phyloP scores from a whole-genome alignment of 2,888 invertebrate species.

The Lasioglossum calceatum region DNA sequence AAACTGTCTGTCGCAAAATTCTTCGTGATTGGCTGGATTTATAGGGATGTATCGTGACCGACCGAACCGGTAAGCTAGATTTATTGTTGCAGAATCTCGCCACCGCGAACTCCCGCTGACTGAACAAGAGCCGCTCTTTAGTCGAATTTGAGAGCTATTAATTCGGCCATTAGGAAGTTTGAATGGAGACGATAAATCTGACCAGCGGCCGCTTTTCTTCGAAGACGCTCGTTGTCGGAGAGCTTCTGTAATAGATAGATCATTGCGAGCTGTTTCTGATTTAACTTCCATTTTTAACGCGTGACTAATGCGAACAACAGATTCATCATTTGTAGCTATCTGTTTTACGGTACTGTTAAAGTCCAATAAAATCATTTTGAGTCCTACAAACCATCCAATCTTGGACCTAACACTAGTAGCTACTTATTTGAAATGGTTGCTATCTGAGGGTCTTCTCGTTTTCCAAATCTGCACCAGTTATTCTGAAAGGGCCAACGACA shows the following conservation, averaged over 20 bases:
- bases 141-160: slow-evolving; percentile 38
- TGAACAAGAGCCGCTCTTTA: slow-evolving; percentile 17
- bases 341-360: background rate
- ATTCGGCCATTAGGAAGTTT: slow-evolving; percentile 31
- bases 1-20: slow-evolving; percentile 22
- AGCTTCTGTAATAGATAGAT: background rate
- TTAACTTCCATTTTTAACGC: background rate
- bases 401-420: no score
- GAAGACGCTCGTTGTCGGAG: background rate
- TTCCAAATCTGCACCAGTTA: background rate
- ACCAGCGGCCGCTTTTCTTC: slow-evolving; percentile 11
- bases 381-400: no score
- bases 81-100: slow-evolving; percentile 22
- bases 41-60: slow-evolving; percentile 24
- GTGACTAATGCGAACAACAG: no score
- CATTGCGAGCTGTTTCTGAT: background rate
- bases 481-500: background rate
- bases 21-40: slow-evolving; percentile 47
- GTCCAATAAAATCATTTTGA: no score
- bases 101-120: slow-evolving; percentile 11
- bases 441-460: background rate
- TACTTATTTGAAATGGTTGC: no score
- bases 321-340: background rate
- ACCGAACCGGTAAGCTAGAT: slow-evolving; percentile 21
- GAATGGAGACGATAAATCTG: slow-evolving; percentile 24